Evolutionary conservation across 2,113 vertebrate genomes (phyloP).

Genomic region (Microtus pennsylvanicus): DNA sequence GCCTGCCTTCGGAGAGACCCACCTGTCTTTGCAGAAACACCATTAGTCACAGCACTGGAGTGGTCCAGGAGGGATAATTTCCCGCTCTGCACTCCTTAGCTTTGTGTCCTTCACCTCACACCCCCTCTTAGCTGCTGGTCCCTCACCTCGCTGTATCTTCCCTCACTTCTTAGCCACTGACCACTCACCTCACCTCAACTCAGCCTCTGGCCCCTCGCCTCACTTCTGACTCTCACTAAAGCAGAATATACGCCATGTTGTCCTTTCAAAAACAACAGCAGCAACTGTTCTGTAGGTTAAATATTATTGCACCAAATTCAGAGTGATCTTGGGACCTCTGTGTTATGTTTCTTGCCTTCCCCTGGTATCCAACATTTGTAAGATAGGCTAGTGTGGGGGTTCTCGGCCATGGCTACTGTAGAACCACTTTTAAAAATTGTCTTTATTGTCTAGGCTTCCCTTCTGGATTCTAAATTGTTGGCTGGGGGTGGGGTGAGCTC

Average conservation of each 20-base stretch:
- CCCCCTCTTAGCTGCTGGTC: background rate
- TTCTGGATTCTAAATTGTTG: background rate
- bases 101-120: background rate
- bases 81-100: background rate
- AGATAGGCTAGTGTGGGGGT: background rate
- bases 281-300: background rate
- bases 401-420: background rate
- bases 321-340: background rate
- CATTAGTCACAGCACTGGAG: background rate
- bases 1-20: background rate
- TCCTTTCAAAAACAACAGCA: background rate
- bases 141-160: background rate
- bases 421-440: background rate
- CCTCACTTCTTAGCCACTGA: background rate
- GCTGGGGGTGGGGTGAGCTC: background rate
- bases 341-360: background rate
- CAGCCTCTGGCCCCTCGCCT: background rate
- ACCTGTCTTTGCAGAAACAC: conserved; percentile 23
- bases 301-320: background rate
- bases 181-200: background rate
- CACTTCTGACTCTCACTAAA: background rate
- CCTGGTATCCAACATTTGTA: background rate
- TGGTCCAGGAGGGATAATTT: background rate
- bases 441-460: background rate
- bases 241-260: background rate